Percentiles rank a stretch among this genome's conserved stretches.
These are phyloP conservation scores for Calyptomena viridis DNA, from an alignment of 2,113 vertebrate genomes.

Conservation along the genomic window DNA sequence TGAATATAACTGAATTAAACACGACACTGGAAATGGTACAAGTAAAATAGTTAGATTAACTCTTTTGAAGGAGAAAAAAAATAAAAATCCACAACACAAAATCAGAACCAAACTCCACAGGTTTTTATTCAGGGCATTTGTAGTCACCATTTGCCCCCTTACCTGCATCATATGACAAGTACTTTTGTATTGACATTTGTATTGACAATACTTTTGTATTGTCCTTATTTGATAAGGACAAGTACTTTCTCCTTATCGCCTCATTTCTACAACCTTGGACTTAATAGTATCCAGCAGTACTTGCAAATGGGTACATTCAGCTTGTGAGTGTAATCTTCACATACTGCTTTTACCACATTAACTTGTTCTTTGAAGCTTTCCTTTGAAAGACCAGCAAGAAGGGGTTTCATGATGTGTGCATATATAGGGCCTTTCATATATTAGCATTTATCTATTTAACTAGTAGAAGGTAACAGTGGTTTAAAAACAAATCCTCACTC, in stretches of 20 bases:
- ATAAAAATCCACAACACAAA: background rate
- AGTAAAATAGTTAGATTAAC: background rate
- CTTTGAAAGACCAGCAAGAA: background rate
- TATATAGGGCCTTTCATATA: background rate
- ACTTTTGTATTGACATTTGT: no score
- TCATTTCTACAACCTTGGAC: background rate
- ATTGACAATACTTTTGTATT: no score
- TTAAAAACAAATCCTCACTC: background rate
- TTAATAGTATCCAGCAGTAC: background rate
- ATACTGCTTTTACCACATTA: background rate
- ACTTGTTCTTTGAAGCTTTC: background rate
- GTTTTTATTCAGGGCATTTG: background rate
- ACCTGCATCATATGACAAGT: background rate
- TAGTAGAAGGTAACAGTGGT: background rate
- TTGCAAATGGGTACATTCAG: background rate
- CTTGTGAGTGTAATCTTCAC: background rate
- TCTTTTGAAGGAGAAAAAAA: background rate
- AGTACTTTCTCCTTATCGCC: background rate
- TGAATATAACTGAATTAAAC: background rate
- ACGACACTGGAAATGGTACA: background rate
- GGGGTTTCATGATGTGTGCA: rapidly evolving
- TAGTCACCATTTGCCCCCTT: background rate
- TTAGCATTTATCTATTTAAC: background rate
- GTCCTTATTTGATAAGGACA: no score
- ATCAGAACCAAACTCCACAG: background rate